Conservation (phyloP, 53 echinoderm and acorn worm species). For the Antedon mediterranea region DNA sequence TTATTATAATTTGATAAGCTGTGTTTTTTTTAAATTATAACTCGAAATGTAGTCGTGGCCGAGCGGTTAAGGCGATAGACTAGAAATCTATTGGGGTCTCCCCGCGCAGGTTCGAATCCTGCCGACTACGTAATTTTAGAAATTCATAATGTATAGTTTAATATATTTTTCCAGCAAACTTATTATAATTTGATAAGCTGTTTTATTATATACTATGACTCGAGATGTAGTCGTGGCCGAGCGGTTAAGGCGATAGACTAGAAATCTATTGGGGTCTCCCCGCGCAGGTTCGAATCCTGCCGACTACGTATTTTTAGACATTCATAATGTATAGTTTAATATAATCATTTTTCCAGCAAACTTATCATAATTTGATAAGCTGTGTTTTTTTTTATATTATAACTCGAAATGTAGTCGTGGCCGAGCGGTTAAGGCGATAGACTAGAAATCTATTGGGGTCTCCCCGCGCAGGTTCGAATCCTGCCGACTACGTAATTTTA, state of each 20-base stretch:
- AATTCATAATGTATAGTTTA: no score
- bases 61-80: slow-evolving; percentile 99
- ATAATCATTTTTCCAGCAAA: no score
- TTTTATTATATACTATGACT: no score
- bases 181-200: no score
- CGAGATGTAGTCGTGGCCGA: slow-evolving; percentile 99
- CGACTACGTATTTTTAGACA: slow-evolving; percentile 56
- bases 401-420: slow-evolving; percentile 99
- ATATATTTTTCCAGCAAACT: no score
- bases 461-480: slow-evolving; percentile 99
- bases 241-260: slow-evolving; percentile 99
- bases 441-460: slow-evolving; percentile 99
- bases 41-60: slow-evolving; percentile 99
- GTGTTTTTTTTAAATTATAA: no score
- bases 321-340: no score
- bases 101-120: slow-evolving; percentile 99
- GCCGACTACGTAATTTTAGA: slow-evolving; percentile 92
- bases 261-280: slow-evolving; percentile 98
- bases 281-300: slow-evolving; percentile 99
- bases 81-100: slow-evolving; percentile 98
- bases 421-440: slow-evolving; percentile 99
- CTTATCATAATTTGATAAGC: no score
- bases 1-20: no score
- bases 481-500: slow-evolving; percentile 95
- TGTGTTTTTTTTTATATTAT: no score